A percentile compares a stretch with the other conserved stretches of the same genome.
These are phyloP conservation scores for Cyphomyrus plagiostoma DNA, from an alignment of 2,113 vertebrate species.

Conservation along the genomic window DNA sequence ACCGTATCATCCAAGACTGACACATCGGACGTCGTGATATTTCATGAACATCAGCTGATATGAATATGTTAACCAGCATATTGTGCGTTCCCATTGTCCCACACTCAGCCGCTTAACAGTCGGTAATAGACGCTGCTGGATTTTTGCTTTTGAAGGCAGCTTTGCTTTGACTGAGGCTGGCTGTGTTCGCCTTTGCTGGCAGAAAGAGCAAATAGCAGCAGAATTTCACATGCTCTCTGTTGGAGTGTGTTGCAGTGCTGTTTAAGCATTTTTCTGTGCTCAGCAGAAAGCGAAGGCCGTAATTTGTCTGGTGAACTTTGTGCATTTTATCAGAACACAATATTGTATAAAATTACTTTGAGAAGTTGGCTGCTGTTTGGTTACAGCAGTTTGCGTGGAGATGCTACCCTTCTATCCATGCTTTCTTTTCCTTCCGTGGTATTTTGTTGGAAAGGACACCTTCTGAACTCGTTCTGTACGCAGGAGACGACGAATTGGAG, in stretches of 20 bases:
- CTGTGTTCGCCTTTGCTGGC: slow-evolving; percentile 31
- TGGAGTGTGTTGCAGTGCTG: slow-evolving; percentile 34
- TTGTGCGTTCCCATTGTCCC: neutral
- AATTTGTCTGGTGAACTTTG: slow-evolving; percentile 26
- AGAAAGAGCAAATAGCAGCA: slow-evolving; percentile 22
- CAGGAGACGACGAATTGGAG: neutral
- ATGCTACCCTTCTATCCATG: slow-evolving; percentile 15
- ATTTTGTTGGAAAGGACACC: slow-evolving; percentile 5
- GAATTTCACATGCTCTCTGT: slow-evolving; percentile 40
- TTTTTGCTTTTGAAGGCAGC: slow-evolving; percentile 31
- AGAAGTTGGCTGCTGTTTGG: slow-evolving; percentile 4
- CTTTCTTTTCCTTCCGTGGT: neutral
- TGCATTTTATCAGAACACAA: slow-evolving; percentile 21
- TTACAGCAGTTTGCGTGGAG: slow-evolving; percentile 7
- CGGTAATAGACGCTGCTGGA: neutral
- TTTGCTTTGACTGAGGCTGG: slow-evolving; percentile 26
- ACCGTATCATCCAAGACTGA: neutral
- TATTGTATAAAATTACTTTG: slow-evolving; percentile 25
- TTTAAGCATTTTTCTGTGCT: slow-evolving; percentile 13
- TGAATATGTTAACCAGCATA: neutral
- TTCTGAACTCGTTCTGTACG: neutral
- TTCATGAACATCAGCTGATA: neutral
- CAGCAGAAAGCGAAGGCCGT: slow-evolving; percentile 32
- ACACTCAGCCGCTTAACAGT: neutral
- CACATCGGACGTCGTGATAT: neutral